Conservation (phyloP, 2,113 vertebrate species). For the Taxidea taxus region DNA sequence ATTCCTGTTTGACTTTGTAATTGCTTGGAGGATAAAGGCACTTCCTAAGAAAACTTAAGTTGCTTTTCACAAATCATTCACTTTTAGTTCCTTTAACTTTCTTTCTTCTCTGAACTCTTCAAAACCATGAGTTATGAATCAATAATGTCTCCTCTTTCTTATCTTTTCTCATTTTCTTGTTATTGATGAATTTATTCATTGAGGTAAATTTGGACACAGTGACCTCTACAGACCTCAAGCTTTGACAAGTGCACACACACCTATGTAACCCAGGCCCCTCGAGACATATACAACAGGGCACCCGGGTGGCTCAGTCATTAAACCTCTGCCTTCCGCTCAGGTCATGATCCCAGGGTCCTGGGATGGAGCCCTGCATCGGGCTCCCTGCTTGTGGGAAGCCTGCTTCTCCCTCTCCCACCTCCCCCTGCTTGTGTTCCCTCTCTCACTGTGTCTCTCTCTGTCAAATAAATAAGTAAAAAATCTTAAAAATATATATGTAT, state of each 20-base stretch:
- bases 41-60: slow-evolving; percentile 34
- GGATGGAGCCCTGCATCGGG: too few relatives aligned
- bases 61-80: slow-evolving; percentile 65
- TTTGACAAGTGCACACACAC: neutral
- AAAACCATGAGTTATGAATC: slow-evolving; percentile 58
- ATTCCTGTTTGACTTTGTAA: slow-evolving; percentile 72
- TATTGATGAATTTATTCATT: neutral
- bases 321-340: too few relatives aligned
- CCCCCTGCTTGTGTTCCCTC: too few relatives aligned
- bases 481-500: too few relatives aligned
- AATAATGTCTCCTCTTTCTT: slow-evolving; percentile 25
- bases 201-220: neutral
- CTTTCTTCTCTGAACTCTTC: slow-evolving; percentile 39
- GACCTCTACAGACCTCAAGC: neutral
- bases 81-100: slow-evolving; percentile 57
- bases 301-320: too few relatives aligned
- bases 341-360: too few relatives aligned
- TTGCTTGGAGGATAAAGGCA: slow-evolving; percentile 71
- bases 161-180: neutral
- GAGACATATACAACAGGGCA: neutral
- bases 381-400: too few relatives aligned
- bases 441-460: too few relatives aligned
- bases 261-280: neutral
- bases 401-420: too few relatives aligned
- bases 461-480: too few relatives aligned